These are phyloP conservation scores for Tillus elongatus DNA, from an alignment of 2,888 invertebrate genomes.

Conservation along the genomic window DNA sequence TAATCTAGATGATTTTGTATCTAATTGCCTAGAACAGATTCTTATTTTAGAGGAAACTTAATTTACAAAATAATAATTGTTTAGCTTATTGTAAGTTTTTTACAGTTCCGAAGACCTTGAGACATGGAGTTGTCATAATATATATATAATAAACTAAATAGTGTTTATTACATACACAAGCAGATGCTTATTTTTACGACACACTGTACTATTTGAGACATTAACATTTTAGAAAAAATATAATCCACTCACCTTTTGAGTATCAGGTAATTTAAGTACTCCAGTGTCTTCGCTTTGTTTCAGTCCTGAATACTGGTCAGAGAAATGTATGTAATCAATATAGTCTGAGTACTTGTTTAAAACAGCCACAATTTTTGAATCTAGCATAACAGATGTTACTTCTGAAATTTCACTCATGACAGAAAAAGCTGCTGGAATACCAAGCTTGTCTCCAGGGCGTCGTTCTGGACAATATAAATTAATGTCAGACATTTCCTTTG, in stretches of 20 bases:
- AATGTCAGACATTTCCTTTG: slow-evolving; percentile 90
- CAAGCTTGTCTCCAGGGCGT: slow-evolving; percentile 36
- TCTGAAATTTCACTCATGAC: slow-evolving; percentile 88
- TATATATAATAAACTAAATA: too few relatives aligned
- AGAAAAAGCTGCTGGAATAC: slow-evolving; percentile 44
- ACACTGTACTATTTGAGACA: too few relatives aligned
- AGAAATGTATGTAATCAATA: slow-evolving; percentile 94
- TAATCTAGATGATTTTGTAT: too few relatives aligned
- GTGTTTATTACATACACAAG: too few relatives aligned
- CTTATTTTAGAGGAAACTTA: too few relatives aligned
- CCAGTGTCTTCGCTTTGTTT: slow-evolving; percentile 70
- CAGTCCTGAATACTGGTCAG: slow-evolving; percentile 89
- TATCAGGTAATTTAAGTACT: slow-evolving; percentile 37
- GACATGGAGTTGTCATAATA: too few relatives aligned
- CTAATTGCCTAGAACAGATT: too few relatives aligned
- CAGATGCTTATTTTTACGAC: too few relatives aligned
- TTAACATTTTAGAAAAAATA: too few relatives aligned
- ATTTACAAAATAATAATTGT: too few relatives aligned
- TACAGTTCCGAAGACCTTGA: too few relatives aligned
- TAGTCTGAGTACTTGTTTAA: slow-evolving; percentile 71
- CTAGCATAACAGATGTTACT: slow-evolving; percentile 74
- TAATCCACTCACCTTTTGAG: slow-evolving; percentile 28
- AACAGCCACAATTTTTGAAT: slow-evolving; percentile 67
- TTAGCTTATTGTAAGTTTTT: too few relatives aligned
- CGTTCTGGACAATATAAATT: slow-evolving; percentile 39